phyloP scores from a whole-genome alignment of 2,113 vertebrate species.

The Tupaia tana region DNA sequence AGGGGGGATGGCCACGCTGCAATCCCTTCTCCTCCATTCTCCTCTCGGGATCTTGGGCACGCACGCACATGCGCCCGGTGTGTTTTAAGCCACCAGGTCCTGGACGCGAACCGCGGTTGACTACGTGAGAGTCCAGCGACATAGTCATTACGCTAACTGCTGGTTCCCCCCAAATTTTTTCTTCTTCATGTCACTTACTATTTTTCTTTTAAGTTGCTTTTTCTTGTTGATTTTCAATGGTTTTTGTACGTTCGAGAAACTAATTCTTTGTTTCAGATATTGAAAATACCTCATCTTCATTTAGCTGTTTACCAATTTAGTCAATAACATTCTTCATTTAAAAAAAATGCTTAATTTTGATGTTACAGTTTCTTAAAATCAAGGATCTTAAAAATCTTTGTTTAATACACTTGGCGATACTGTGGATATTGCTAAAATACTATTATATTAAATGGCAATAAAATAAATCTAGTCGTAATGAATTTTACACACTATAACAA shows the following conservation, averaged over 20 bases:
- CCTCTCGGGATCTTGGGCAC: too few relatives aligned
- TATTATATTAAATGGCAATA: background rate
- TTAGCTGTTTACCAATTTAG: background rate
- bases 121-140: too few relatives aligned
- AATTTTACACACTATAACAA: background rate
- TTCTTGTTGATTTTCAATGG: background rate
- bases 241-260: background rate
- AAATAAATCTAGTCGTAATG: background rate
- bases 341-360: background rate
- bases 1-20: too few relatives aligned
- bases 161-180: too few relatives aligned
- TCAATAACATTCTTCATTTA: background rate
- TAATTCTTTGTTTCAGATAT: background rate
- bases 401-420: background rate
- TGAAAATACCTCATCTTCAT: background rate
- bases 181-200: background rate
- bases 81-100: too few relatives aligned
- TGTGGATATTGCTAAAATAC: background rate
- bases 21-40: too few relatives aligned
- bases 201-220: background rate
- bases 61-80: too few relatives aligned
- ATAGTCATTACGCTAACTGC: too few relatives aligned
- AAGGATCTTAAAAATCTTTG: background rate
- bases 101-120: too few relatives aligned
- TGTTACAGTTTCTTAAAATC: background rate